Percentiles rank a stretch among this genome's conserved stretches.
Evolutionary conservation across 2,888 invertebrate genomes (phyloP).

Genomic region (Amblyteles armatorius): DNA sequence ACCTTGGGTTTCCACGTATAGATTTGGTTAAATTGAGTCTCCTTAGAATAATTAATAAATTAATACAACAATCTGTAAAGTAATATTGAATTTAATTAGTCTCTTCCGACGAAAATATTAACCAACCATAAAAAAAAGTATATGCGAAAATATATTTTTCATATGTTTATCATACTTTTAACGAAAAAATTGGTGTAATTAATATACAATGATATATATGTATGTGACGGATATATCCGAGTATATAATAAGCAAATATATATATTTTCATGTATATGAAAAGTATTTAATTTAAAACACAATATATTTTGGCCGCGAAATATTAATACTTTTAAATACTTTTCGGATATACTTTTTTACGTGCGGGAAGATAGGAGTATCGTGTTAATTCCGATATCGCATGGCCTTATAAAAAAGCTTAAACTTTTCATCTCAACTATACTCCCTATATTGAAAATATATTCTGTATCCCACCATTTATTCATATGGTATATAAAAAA

Average conservation of each 20-base stretch:
- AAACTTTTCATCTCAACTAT: neutral
- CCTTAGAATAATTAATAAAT: constrained; percentile 14
- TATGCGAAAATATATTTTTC: neutral
- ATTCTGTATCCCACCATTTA: neutral
- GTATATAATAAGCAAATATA: too few species aligned
- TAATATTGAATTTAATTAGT: neutral
- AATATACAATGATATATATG: too few species aligned
- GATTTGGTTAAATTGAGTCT: constrained; percentile 66
- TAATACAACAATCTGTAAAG: neutral
- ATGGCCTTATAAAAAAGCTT: neutral
- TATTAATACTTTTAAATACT: too few species aligned
- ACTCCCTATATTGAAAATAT: neutral
- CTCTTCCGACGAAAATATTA: neutral
- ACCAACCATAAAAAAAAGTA: neutral
- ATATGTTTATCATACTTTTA: neutral
- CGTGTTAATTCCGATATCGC: neutral
- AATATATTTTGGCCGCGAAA: too few species aligned
- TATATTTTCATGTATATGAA: too few species aligned
- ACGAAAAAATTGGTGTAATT: neutral
- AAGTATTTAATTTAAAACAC: too few species aligned
- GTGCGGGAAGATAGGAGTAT: neutral
- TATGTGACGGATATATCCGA: too few species aligned
- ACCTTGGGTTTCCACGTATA: constrained; percentile 44
- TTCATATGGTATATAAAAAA: neutral
- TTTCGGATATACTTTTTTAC: neutral